These are phyloP conservation scores for Melolontha melolontha DNA, from an alignment of 2,888 invertebrate genomes.

Conservation along the genomic window DNA sequence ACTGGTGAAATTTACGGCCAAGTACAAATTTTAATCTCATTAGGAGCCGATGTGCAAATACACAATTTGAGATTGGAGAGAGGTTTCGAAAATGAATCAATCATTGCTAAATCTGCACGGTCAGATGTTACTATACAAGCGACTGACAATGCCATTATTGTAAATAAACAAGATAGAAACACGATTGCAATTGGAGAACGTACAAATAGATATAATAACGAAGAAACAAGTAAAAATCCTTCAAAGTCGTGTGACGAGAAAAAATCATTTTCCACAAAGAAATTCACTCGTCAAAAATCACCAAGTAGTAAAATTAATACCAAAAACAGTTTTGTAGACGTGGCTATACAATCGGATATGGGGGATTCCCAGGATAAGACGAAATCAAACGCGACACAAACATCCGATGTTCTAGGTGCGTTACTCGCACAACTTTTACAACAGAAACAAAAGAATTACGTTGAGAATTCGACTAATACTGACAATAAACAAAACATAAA, in stretches of 20 bases:
- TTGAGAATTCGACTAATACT: conserved; percentile 58
- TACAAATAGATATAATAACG: no score
- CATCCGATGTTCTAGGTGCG: conserved; percentile 48
- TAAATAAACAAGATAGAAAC: no score
- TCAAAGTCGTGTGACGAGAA: background rate
- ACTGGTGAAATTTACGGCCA: conserved; percentile 67
- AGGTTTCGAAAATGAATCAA: conserved; percentile 60
- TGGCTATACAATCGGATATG: conserved; percentile 47
- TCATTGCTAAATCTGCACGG: conserved; percentile 52
- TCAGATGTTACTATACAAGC: conserved; percentile 4
- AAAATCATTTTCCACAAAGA: background rate
- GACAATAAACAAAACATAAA: conserved; percentile 46
- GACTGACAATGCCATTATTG: background rate
- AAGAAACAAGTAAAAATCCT: background rate
- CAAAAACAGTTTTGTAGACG: conserved; percentile 30
- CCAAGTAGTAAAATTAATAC: conserved; percentile 4
- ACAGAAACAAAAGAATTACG: conserved; percentile 51
- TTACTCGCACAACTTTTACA: conserved; percentile 55
- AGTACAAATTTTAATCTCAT: conserved; percentile 69
- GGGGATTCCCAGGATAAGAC: conserved; percentile 27
- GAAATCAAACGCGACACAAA: conserved; percentile 23
- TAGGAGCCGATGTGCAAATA: conserved; percentile 73
- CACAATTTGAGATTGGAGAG: conserved; percentile 66
- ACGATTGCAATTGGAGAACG: no score
- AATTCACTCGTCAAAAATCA: conserved; percentile 1